Conservation (phyloP, 1,140 invertebrate genomes). For the Drosophila subpulchrella region DNA sequence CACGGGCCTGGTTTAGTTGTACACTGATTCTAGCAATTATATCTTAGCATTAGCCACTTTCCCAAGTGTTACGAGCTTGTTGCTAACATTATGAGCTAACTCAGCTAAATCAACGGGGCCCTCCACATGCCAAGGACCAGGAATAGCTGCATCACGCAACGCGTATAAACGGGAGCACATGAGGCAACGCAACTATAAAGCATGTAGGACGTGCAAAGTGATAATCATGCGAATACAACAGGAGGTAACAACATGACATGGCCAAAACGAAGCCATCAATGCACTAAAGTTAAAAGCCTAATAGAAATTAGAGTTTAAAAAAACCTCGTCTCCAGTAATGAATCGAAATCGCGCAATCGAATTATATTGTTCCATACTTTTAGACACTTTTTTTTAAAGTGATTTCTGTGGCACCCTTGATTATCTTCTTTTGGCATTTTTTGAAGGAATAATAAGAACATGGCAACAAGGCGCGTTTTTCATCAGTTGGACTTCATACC, state of each 20-base stretch:
- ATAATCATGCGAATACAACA: constrained; percentile 57
- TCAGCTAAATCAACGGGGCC: constrained; percentile 19
- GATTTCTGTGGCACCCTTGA: no score
- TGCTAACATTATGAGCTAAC: constrained; percentile 24
- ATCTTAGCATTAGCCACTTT: constrained; percentile 17
- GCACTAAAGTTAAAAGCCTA: background rate
- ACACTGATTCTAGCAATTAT: constrained; percentile 50
- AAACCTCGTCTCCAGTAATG: no score
- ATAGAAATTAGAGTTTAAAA: no score
- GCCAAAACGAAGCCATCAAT: background rate
- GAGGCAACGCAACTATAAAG: constrained; percentile 65
- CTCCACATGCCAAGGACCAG: constrained; percentile 3
- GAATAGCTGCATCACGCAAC: constrained; percentile 72
- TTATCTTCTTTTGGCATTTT: no score
- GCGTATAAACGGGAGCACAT: constrained; percentile 66
- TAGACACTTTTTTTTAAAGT: no score
- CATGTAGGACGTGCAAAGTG: constrained; percentile 72
- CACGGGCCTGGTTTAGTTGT: constrained; percentile 12
- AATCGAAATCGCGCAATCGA: no score
- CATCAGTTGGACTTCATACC: constrained; percentile 1
- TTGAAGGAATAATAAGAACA: no score
- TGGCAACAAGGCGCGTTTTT: background rate
- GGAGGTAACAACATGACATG: background rate
- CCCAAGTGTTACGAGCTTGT: constrained; percentile 35
- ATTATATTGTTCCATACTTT: background rate